These are phyloP conservation scores for Brachionus paranguensis DNA, from an alignment of 1,140 invertebrate genomes.

Conservation along the genomic window DNA sequence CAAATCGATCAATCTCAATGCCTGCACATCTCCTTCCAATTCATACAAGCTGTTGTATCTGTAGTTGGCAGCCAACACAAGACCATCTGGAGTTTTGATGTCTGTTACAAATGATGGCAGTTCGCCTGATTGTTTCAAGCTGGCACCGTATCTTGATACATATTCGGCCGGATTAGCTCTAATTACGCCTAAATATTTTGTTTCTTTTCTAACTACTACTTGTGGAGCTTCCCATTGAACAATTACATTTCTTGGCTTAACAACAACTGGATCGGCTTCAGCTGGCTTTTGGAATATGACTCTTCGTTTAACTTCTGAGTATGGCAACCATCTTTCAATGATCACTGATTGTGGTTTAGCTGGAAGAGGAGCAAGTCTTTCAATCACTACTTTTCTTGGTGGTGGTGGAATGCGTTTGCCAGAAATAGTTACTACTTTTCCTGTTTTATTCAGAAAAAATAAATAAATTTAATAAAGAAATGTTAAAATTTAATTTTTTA, in stretches of 20 bases:
- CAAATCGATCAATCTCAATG: conserved; percentile 17
- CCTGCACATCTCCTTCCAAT: conserved; percentile 33
- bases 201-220: conserved; percentile 15
- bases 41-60: conserved; percentile 34
- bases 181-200: conserved; percentile 32
- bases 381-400: conserved; percentile 40
- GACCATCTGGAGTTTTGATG: conserved; percentile 14
- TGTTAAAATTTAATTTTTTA: no score
- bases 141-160: conserved; percentile 32
- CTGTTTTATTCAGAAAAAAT: background rate
- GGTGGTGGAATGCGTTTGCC: conserved; percentile 32
- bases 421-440: conserved; percentile 36
- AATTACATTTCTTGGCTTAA: conserved; percentile 32
- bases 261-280: conserved; percentile 24
- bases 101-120: conserved; percentile 17
- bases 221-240: conserved; percentile 36
- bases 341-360: conserved; percentile 39
- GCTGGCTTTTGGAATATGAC: conserved; percentile 37
- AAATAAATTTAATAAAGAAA: background rate
- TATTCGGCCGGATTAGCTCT: conserved; percentile 29
- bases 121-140: conserved; percentile 21
- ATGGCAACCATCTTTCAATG: conserved; percentile 40
- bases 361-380: conserved; percentile 38
- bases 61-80: conserved; percentile 26
- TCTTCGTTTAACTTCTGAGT: conserved; percentile 26